Evolutionary conservation across 1,140 invertebrate genomes (phyloP), one percentile per base, ranked within the genome.

Genomic region (Papilio polytes): DNA sequence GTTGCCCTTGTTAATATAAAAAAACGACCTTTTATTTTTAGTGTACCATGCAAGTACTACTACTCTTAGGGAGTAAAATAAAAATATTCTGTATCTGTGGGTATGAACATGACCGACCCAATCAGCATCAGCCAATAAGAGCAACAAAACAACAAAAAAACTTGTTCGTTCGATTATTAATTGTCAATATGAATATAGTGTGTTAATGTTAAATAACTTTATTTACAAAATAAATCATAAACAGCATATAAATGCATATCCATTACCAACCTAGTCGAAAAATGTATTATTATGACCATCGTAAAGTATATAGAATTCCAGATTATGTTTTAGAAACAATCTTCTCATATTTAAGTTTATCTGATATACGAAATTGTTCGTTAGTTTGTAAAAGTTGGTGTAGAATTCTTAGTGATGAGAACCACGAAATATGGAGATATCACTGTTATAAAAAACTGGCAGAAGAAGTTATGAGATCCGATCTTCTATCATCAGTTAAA

Each of bases 361-460:
- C 97, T 87, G 98, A 99, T 89, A 94, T 99, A 73, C 95, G 97
- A 87, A 98, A 97, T 92, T 99, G 98, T 96, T 97, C 98, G 66
- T 95, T 99, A 79, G 98, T 99, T 72, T 99, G 99, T 95, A 98
- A 98, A 95, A 97, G 97, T 83, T 99, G 99, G 99, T 97, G 98
- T 90, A 96, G 96, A 89, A 97, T 98, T 92, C 95, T 99, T 48
- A 98, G 97, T 90, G 98, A 99, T 93, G 98, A 99, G 95, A 98
- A 99, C 92, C 98, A 98, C 92, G 98, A 99, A 83, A 97, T 99
- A 56, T 99, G 99, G 99, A 96, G 98, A 86, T 96, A 97, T 89
- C 98, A 99, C 87, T 99, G 98, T 95, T 96, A 98, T 66, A 96
- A 97, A 88, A 98, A 98, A 94, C 95, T 99, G 77, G 97, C 98